Percentiles rank a stretch among this genome's conserved stretches.
These are phyloP conservation scores for Pocillopora damicornis DNA, from an alignment of 64 coral and sea anemone species.

Conservation along the genomic window DNA sequence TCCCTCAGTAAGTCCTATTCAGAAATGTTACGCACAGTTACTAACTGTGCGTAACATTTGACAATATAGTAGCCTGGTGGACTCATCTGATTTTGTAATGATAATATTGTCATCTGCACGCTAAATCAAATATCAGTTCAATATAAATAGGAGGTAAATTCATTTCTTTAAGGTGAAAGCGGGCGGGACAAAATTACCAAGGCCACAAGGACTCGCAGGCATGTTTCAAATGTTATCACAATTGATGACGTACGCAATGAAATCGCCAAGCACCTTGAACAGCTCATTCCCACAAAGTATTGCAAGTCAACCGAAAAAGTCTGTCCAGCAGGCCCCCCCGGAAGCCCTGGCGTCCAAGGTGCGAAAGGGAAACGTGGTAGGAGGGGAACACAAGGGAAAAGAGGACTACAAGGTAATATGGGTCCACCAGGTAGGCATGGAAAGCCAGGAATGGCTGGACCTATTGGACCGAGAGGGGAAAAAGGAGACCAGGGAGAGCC, in stretches of 20 bases:
- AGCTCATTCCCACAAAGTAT: neutral
- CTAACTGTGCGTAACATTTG: too few species aligned
- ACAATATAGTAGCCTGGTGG: too few species aligned
- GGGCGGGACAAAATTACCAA: neutral
- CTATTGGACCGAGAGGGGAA: constrained; percentile 2
- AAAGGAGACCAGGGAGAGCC: constrained; percentile 18
- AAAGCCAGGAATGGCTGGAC: neutral
- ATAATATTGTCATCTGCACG: too few species aligned
- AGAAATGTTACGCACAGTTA: too few species aligned
- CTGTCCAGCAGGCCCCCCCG: constrained; percentile 23
- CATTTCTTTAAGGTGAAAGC: constrained; percentile 23
- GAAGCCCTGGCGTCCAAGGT: constrained; percentile 10
- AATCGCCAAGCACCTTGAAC: neutral
- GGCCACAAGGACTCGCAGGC: constrained; percentile 1
- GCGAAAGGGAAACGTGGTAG: constrained; percentile 17
- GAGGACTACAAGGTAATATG: constrained; percentile 1
- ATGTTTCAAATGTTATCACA: neutral
- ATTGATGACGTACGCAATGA: neutral
- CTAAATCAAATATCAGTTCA: too few species aligned
- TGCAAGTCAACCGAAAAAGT: constrained; percentile 34
- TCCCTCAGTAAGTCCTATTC: too few species aligned
- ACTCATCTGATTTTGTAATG: too few species aligned
- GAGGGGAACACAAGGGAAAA: constrained; percentile 20
- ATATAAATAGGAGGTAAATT: neutral
- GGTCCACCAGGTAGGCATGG: constrained; percentile 26